Conservation (phyloP, 2,888 invertebrate species). For the Aelia acuminata region DNA sequence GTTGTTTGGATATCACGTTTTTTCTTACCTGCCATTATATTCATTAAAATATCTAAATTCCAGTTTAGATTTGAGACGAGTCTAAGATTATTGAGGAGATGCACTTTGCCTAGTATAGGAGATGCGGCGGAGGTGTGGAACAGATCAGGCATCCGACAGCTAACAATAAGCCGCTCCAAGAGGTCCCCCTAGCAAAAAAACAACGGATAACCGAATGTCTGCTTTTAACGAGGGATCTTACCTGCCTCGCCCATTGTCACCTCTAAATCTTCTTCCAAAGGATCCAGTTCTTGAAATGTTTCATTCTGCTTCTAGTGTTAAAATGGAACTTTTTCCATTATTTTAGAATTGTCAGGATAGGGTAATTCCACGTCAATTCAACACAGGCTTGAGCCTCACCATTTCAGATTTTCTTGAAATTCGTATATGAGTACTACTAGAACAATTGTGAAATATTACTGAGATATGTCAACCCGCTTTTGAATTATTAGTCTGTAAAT, state of each 20-base stretch:
- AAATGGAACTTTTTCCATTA: too few relatives aligned
- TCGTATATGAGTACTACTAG: too few relatives aligned
- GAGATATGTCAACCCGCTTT: too few relatives aligned
- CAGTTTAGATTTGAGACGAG: neutral
- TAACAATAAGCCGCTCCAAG: slow-evolving; percentile 19
- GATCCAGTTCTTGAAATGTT: neutral
- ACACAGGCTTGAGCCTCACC: too few relatives aligned
- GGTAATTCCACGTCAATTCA: too few relatives aligned
- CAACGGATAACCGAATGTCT: slow-evolving; percentile 25
- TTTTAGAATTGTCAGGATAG: too few relatives aligned
- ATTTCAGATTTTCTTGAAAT: too few relatives aligned
- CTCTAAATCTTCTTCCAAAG: neutral
- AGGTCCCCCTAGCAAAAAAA: neutral
- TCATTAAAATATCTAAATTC: neutral
- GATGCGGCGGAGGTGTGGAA: neutral
- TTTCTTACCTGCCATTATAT: too few relatives aligned
- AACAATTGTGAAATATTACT: too few relatives aligned
- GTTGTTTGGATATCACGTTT: too few relatives aligned
- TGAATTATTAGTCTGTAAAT: too few relatives aligned
- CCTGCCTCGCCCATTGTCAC: neutral
- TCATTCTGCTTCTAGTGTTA: too few relatives aligned
- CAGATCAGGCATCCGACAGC: slow-evolving; percentile 6
- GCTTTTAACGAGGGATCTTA: neutral
- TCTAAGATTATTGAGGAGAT: neutral
- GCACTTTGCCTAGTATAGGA: neutral